Conservation (phyloP, 2,888 invertebrate genomes). For the Melanotus villosus region DNA sequence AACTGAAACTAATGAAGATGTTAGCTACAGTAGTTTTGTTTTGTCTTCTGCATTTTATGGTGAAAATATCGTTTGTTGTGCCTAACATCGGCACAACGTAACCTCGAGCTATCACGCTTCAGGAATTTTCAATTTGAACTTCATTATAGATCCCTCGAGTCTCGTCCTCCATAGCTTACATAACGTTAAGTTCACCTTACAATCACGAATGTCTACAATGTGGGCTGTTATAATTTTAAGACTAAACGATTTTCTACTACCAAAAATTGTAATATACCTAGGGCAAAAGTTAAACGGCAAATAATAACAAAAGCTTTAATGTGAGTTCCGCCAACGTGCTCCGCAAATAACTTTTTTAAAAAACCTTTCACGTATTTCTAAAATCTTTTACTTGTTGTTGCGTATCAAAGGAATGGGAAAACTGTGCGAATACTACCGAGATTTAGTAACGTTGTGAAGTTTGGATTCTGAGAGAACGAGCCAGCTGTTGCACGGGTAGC, state of each 20-base stretch:
- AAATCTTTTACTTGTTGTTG: not conserved
- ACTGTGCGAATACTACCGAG: not conserved
- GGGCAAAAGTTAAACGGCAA: too few species aligned
- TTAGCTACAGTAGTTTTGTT: not conserved
- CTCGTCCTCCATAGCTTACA: slow-evolving; percentile 2
- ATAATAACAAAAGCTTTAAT: too few species aligned
- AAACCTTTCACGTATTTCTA: not conserved
- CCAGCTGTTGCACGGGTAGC: not conserved
- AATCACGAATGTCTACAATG: not conserved
- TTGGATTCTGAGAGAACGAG: not conserved
- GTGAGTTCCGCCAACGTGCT: too few species aligned
- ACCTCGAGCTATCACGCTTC: slow-evolving; percentile 22
- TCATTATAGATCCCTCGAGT: slow-evolving; percentile 25
- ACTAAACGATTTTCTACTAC: not conserved
- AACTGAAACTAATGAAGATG: too few species aligned
- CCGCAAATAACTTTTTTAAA: too few species aligned
- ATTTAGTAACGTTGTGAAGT: not conserved
- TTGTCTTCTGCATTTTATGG: not conserved
- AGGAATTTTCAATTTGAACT: slow-evolving; percentile 38
- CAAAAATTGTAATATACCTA: not conserved
- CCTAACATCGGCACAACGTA: not conserved
- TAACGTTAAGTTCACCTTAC: slow-evolving; percentile 22
- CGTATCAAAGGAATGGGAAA: not conserved
- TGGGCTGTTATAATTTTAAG: not conserved
- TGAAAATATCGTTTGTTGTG: not conserved